These are phyloP conservation scores for Spinus olivaceus DNA, from an alignment of 2,797 vertebrate species.

Conservation along the genomic window DNA sequence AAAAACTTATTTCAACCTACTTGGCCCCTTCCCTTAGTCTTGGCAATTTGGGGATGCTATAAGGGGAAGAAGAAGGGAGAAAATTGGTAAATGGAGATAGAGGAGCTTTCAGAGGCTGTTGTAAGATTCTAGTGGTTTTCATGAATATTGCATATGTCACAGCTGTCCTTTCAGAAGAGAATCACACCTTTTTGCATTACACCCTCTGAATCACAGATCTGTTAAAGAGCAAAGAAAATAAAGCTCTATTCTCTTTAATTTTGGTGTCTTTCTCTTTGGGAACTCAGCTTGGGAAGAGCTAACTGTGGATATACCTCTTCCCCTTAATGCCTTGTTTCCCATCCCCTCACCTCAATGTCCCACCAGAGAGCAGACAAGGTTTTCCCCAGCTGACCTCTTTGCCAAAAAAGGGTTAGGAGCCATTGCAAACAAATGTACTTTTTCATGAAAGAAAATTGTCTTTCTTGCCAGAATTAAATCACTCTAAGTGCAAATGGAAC, in stretches of 20 bases:
- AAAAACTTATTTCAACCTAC: neutral
- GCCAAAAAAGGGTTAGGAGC: neutral
- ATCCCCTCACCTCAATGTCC: rapidly evolving
- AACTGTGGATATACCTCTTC: neutral
- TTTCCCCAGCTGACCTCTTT: neutral
- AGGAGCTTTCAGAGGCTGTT: neutral
- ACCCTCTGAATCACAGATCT: neutral
- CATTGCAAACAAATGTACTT: neutral
- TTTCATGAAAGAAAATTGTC: rapidly evolving
- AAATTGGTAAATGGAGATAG: neutral
- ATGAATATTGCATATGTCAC: neutral
- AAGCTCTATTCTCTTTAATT: neutral
- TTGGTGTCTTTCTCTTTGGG: neutral
- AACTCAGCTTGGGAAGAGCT: neutral
- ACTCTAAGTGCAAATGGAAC: neutral
- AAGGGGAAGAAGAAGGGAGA: neutral
- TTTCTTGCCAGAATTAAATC: neutral
- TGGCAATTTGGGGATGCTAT: neutral
- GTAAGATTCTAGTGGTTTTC: neutral
- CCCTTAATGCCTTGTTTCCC: neutral
- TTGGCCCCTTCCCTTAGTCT: neutral
- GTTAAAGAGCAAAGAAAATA: neutral
- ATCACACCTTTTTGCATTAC: neutral
- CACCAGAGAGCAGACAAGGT: neutral
- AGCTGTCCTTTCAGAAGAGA: neutral